phyloP scores from a whole-genome alignment of 2,888 invertebrate genomes.

The Pimpla rufipes region DNA sequence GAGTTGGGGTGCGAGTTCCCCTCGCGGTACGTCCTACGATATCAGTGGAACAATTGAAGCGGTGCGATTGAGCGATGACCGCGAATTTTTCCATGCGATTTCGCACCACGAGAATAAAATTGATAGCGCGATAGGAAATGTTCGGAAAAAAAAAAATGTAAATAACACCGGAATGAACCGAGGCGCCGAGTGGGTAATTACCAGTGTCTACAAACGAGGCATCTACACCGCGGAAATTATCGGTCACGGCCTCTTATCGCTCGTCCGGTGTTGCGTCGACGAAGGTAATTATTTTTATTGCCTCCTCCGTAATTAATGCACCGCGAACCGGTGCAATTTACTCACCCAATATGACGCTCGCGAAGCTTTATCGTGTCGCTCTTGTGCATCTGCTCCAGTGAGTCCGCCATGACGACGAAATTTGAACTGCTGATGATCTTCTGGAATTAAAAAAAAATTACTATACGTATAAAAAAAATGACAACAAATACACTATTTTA shows the following conservation, averaged over 20 bases:
- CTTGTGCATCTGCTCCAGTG: constrained; percentile 91
- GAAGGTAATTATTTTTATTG: neutral
- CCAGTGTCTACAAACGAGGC: neutral
- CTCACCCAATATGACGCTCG: constrained; percentile 94
- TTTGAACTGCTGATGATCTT: constrained; percentile 17
- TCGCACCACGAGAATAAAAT: neutral
- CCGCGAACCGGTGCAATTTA: constrained; percentile 52
- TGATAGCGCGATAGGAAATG: constrained; percentile 1
- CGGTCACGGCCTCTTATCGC: neutral
- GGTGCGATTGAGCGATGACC: constrained; percentile 1
- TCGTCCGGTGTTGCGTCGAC: neutral
- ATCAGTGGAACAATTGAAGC: neutral
- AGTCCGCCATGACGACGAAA: constrained; percentile 83
- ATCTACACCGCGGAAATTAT: neutral
- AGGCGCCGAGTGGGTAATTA: neutral
- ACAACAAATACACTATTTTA: neutral
- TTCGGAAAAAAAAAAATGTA: constrained; percentile 23
- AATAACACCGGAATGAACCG: neutral
- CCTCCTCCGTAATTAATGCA: neutral
- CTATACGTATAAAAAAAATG: neutral
- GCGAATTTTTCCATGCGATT: constrained; percentile 53
- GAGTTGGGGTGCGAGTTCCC: neutral
- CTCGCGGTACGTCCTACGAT: neutral
- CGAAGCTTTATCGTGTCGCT: constrained; percentile 93
- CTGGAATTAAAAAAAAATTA: constrained; percentile 16